Evolutionary conservation across 92 coral and sea anemone species (phyloP), one percentile per base, ranked within the genome.

Genomic region (Palythoa caribaeorum): DNA sequence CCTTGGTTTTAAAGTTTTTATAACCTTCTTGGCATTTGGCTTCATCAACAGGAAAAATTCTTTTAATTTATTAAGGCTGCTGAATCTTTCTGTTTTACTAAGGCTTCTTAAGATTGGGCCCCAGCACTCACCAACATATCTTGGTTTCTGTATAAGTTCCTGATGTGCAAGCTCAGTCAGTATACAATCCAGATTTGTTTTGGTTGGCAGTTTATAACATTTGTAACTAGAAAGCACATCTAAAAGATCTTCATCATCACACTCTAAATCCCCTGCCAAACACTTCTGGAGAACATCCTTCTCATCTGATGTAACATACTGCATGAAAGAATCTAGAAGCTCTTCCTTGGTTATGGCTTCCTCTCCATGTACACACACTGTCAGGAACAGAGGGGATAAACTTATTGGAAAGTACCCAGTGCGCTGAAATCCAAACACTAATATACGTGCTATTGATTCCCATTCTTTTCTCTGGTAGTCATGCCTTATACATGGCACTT

Each of bases 1-100:
- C 62, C 11, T 44, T 21, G 80, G 80, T 47, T 48, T 28, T 20
- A 54, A 16, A n/a, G 68, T 35, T 28, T 55, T 54, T 36, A 77
- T 28, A 35, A 54, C 19, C 36, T 54, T 77, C 16, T 77, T 77
- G 44, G 69, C 69, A 9, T 35, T 20, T 54, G 83, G 83, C 19
- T 21, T 52, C 68, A 66, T 85, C 77, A 79, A 90, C 83, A 55
- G 76, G 83, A 71, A 89, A 62, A 88, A 73, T 39, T 73, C 77
- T 86, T 77, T 87, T 68, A 87, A 76, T 77, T 79, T 80, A 53
- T 73, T 65, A 36, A 83, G 21, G 69, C 39, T 68, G 70, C 66
- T 66, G 59, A 68, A 39, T 47, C 70, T 57, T 37, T 35, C 81
- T 11, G 40, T 15, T 55, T 21, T 52, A 35, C 38, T 73, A 37